Evolutionary conservation across 2,888 invertebrate species (phyloP).

Genomic region (Amblyjoppa proteus): DNA sequence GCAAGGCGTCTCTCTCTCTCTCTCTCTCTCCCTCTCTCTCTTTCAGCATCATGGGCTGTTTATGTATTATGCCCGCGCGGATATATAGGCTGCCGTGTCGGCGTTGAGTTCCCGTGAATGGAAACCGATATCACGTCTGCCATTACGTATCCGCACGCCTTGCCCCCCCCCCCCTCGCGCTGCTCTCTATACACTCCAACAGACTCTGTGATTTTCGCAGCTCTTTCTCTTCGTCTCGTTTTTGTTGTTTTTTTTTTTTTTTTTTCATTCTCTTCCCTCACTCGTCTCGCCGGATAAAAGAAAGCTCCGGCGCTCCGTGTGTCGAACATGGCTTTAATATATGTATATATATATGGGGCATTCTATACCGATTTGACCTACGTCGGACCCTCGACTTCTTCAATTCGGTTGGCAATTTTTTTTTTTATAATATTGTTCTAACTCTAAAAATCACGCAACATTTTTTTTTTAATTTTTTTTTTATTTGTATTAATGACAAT

Average conservation of each 20-base stretch:
- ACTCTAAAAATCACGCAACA: too few species aligned
- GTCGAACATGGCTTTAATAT: conserved; percentile 6
- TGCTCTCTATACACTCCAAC: conserved; percentile 24
- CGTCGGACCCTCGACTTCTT: too few species aligned
- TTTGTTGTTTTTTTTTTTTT: conserved; percentile 30
- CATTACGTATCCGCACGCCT: conserved; percentile 55
- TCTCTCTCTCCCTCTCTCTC: conserved; percentile 1
- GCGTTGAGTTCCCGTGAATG: conserved; percentile 69
- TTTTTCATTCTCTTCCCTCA: conserved; percentile 35
- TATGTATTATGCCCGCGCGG: conserved; percentile 42
- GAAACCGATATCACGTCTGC: conserved; percentile 71
- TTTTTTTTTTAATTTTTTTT: too few species aligned
- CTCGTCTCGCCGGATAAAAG: conserved; percentile 37
- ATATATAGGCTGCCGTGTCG: conserved; percentile 42
- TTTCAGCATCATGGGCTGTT: conserved; percentile 48
- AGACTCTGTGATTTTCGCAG: conserved; percentile 56
- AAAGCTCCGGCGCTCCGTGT: conserved; percentile 14
- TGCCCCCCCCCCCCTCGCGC: not conserved
- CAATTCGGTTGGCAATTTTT: too few species aligned
- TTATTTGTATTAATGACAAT: too few species aligned
- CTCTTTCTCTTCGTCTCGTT: conserved; percentile 38
- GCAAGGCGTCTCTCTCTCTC: not conserved
- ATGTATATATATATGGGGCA: not conserved
- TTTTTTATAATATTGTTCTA: too few species aligned
- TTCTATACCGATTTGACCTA: too few species aligned